Conservation (phyloP, 2,888 invertebrate genomes). For the Thelaira solivaga region DNA sequence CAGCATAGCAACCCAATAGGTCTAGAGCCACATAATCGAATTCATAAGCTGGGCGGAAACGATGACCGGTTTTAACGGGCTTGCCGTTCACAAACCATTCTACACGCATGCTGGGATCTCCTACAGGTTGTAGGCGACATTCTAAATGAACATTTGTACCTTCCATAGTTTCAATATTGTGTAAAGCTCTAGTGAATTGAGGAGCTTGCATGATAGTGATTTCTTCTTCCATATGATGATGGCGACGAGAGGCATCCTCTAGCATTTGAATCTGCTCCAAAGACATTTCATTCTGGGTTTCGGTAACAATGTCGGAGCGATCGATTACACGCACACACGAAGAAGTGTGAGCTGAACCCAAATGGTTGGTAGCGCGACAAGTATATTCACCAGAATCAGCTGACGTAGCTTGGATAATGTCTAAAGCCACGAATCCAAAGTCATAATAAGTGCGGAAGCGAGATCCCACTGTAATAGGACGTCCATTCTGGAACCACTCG, state of each 20-base stretch:
- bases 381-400: slow-evolving; percentile 97
- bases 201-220: slow-evolving; percentile 90
- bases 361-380: slow-evolving; percentile 93
- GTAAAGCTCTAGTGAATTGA: slow-evolving; percentile 90
- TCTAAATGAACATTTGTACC: slow-evolving; percentile 95
- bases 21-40: slow-evolving; percentile 98
- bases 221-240: slow-evolving; percentile 86
- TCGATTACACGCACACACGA: slow-evolving; percentile 92
- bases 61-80: slow-evolving; percentile 93
- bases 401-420: slow-evolving; percentile 95
- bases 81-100: slow-evolving; percentile 98
- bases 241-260: slow-evolving; percentile 87
- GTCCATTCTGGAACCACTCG: slow-evolving; percentile 97
- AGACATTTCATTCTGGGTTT: slow-evolving; percentile 94
- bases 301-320: slow-evolving; percentile 88
- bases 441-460: slow-evolving; percentile 97
- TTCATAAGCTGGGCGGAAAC: slow-evolving; percentile 97
- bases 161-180: slow-evolving; percentile 93
- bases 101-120: slow-evolving; percentile 93
- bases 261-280: slow-evolving; percentile 93
- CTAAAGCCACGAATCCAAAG: slow-evolving; percentile 97
- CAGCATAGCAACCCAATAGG: slow-evolving; percentile 96
- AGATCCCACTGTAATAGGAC: slow-evolving; percentile 91
- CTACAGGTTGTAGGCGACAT: slow-evolving; percentile 92
- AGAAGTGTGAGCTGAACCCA: slow-evolving; percentile 94